phyloP scores from a whole-genome alignment of 2,113 vertebrate genomes.

The Talpa occidentalis region DNA sequence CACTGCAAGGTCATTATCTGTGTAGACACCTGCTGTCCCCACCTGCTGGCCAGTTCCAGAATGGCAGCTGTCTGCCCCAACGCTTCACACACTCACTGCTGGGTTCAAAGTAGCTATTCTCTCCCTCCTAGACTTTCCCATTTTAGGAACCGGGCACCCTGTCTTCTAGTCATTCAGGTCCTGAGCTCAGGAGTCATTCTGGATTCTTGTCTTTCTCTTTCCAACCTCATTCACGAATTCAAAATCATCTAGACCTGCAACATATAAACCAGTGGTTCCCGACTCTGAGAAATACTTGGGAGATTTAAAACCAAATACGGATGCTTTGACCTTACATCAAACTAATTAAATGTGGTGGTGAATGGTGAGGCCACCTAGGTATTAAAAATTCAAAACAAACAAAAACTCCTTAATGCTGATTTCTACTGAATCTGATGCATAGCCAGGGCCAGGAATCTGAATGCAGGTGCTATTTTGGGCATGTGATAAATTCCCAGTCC shows the following conservation, averaged over 20 bases:
- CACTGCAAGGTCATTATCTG: neutral
- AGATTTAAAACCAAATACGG: neutral
- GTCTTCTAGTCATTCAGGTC: neutral
- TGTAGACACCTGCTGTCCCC: neutral
- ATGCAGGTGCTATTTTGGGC: neutral
- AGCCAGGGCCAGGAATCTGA: neutral
- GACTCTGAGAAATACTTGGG: neutral
- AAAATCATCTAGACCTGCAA: neutral
- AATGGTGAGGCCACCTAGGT: neutral
- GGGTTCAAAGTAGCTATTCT: neutral
- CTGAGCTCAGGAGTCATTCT: neutral
- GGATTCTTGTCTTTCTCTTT: neutral
- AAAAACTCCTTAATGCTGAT: neutral
- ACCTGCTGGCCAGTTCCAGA: neutral
- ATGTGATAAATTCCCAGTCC: neutral
- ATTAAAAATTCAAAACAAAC: neutral
- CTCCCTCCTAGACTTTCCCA: neutral
- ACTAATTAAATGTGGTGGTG: neutral
- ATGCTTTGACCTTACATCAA: neutral
- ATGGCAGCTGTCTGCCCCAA: neutral
- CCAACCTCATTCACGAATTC: neutral
- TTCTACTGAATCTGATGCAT: neutral
- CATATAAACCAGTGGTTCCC: neutral
- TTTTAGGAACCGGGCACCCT: neutral
- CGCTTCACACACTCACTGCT: neutral